These are phyloP conservation scores for Mesoligia furuncula DNA, from an alignment of 2,888 invertebrate species.

Conservation along the genomic window DNA sequence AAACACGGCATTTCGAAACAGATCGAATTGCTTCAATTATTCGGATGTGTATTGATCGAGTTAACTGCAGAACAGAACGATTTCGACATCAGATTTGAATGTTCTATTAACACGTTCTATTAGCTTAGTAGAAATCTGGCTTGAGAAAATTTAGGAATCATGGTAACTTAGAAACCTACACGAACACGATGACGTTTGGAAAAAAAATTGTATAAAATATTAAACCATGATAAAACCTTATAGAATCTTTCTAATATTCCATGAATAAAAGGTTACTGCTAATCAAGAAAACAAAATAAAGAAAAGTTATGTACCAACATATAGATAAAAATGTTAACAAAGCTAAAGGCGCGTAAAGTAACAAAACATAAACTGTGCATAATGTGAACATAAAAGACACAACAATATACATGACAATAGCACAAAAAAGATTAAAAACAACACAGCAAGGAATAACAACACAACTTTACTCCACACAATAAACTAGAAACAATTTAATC, in stretches of 20 bases:
- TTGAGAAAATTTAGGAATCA: neutral
- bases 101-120: constrained; percentile 67
- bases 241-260: neutral
- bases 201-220: neutral
- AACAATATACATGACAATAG: constrained; percentile 51
- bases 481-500: constrained; percentile 50
- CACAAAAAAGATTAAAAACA: constrained; percentile 43
- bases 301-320: constrained; percentile 2
- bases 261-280: constrained; percentile 21
- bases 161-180: neutral
- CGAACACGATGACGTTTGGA: neutral
- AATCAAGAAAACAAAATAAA: constrained; percentile 27
- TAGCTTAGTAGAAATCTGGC: constrained; percentile 9
- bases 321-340: constrained; percentile 45
- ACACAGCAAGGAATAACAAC: constrained; percentile 30
- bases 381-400: constrained; percentile 38
- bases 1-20: constrained; percentile 67
- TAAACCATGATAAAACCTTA: neutral
- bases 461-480: constrained; percentile 35
- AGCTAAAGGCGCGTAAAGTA: constrained; percentile 38
- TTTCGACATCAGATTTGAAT: constrained; percentile 66
- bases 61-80: constrained; percentile 42
- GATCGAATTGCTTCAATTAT: constrained; percentile 75
- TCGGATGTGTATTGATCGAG: constrained; percentile 62
- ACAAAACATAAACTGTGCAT: constrained; percentile 32